Conservation (phyloP, 2,888 invertebrate species). For the Pherbina coryleti region DNA sequence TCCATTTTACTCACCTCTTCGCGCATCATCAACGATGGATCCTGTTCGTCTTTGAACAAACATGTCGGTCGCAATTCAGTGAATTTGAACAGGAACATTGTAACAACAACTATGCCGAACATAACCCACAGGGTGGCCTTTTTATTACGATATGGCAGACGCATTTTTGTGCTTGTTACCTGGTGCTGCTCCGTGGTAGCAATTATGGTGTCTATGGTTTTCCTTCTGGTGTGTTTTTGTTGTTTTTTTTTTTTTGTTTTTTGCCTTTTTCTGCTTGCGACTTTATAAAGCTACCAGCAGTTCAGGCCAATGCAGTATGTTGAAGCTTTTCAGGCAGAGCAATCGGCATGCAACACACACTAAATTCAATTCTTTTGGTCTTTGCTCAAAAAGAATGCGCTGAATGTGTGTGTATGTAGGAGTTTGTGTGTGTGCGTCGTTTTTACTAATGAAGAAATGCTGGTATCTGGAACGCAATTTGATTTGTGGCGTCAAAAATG, state of each 20-base stretch:
- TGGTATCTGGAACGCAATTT: too few relatives aligned
- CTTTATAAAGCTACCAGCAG: too few relatives aligned
- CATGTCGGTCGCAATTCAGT: conserved; percentile 68
- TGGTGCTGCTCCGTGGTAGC: not conserved
- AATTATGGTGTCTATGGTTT: not conserved
- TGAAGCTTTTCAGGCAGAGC: not conserved
- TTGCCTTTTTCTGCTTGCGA: too few relatives aligned
- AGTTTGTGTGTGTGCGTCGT: too few relatives aligned
- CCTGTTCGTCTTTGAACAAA: conserved; percentile 66
- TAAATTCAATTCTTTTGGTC: too few relatives aligned
- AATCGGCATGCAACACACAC: not conserved
- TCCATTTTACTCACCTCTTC: conserved; percentile 63
- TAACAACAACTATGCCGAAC: conserved; percentile 66
- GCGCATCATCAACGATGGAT: conserved; percentile 63
- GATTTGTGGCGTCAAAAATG: too few relatives aligned
- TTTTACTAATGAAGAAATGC: too few relatives aligned
- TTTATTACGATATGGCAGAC: conserved; percentile 68
- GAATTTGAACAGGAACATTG: conserved; percentile 69
- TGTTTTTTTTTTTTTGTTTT: too few relatives aligned
- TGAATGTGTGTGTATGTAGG: too few relatives aligned
- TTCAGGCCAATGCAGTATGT: not conserved
- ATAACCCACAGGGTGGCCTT: conserved; percentile 67
- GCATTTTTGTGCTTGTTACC: conserved; percentile 58
- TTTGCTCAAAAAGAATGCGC: too few relatives aligned
- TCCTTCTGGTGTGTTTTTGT: not conserved